phyloP scores from a whole-genome alignment of 2,888 invertebrate species.

The Brachylomia viminalis region DNA sequence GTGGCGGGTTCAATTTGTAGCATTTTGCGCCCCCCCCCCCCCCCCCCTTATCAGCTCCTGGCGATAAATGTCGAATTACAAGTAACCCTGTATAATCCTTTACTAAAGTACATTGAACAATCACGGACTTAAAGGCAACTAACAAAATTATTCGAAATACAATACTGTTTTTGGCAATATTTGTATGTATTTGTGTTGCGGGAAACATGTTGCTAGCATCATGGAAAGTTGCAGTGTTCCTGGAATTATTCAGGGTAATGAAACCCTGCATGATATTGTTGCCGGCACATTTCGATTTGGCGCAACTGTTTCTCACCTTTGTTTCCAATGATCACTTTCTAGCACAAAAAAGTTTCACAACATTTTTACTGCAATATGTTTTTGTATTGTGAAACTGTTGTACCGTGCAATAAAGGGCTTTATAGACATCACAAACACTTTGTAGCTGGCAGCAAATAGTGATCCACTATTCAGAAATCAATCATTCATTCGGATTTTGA shows the following conservation, averaged over 20 bases:
- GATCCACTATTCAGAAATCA: not conserved
- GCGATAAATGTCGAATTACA: too few relatives aligned
- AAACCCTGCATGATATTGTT: not conserved
- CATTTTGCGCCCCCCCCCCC: too few relatives aligned
- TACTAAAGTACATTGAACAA: not conserved
- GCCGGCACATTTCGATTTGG: not conserved
- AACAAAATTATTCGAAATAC: not conserved
- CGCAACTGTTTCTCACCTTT: not conserved
- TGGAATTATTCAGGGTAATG: not conserved
- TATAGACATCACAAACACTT: not conserved
- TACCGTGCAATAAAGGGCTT: too few relatives aligned
- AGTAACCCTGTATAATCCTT: not conserved
- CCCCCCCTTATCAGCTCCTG: too few relatives aligned
- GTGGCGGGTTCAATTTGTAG: too few relatives aligned
- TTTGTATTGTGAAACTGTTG: not conserved
- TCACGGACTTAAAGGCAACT: not conserved
- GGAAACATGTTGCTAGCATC: not conserved
- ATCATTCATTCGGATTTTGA: not conserved
- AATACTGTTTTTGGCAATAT: not conserved
- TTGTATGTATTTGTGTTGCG: not conserved
- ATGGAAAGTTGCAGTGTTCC: not conserved
- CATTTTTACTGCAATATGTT: too few relatives aligned
- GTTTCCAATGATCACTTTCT: not conserved
- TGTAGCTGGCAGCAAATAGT: not conserved
- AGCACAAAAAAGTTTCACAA: too few relatives aligned